Percentiles rank a stretch among this genome's conserved stretches.
phyloP scores from a whole-genome alignment of 1,140 invertebrate genomes.

The Fopius arisanus region DNA sequence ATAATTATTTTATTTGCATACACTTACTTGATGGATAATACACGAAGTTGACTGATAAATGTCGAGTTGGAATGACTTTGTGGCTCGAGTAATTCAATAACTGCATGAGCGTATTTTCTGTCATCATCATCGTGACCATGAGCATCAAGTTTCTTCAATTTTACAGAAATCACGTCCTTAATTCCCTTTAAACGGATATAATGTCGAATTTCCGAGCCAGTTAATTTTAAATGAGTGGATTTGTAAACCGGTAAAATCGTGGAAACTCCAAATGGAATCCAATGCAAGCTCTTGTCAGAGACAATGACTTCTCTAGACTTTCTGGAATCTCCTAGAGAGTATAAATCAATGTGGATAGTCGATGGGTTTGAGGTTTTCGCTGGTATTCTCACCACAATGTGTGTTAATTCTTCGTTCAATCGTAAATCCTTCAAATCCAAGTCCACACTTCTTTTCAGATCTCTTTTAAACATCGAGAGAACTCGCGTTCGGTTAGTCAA shows the following conservation, averaged over 20 bases:
- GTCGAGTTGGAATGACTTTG: slow-evolving; percentile 71
- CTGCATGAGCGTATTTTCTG: slow-evolving; percentile 63
- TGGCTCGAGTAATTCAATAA: slow-evolving; percentile 70
- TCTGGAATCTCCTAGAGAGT: slow-evolving; percentile 38
- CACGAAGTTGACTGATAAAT: slow-evolving; percentile 44
- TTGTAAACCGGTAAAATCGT: slow-evolving; percentile 29
- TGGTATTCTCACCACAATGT: slow-evolving; percentile 75
- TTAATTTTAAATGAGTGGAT: slow-evolving; percentile 29
- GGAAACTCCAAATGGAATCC: slow-evolving; percentile 2
- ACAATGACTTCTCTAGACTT: neutral
- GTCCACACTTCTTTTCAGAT: slow-evolving; percentile 68
- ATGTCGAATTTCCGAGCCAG: slow-evolving; percentile 47
- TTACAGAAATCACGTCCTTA: slow-evolving; percentile 44
- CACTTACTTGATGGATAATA: slow-evolving; percentile 65
- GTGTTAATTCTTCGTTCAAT: slow-evolving; percentile 68
- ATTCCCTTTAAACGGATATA: slow-evolving; percentile 41
- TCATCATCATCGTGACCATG: slow-evolving; percentile 7
- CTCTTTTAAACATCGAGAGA: slow-evolving; percentile 58
- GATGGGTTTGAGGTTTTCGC: slow-evolving; percentile 33
- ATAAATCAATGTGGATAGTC: slow-evolving; percentile 49
- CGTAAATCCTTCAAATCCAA: slow-evolving; percentile 71
- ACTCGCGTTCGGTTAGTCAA: slow-evolving; percentile 71
- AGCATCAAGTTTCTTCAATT: slow-evolving; percentile 34
- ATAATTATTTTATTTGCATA: neutral
- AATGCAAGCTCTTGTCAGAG: neutral